These are phyloP conservation scores for Pristionchus arcanus DNA, from an alignment of 2,888 invertebrate genomes.

Conservation along the genomic window DNA sequence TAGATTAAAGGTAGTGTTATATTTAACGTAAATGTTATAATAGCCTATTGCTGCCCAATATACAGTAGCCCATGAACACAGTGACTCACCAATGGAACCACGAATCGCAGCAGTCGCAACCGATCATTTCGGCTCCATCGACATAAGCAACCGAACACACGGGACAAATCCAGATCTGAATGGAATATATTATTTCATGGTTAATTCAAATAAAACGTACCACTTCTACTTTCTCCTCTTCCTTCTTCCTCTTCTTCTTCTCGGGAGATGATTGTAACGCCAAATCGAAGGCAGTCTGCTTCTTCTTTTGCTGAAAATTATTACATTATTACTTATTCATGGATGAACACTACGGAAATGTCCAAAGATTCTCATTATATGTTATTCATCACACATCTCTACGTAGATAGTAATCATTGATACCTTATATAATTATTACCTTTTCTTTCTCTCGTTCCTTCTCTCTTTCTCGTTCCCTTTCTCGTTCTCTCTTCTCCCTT, in stretches of 20 bases:
- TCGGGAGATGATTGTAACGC: neutral
- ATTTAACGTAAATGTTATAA: neutral
- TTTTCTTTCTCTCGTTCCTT: conserved; percentile 47
- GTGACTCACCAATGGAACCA: conserved; percentile 77
- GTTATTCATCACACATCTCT: neutral
- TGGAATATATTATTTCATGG: neutral
- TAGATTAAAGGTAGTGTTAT: neutral
- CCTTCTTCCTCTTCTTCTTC: conserved; percentile 42
- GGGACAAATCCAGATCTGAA: conserved; percentile 77
- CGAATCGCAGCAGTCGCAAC: conserved; percentile 75
- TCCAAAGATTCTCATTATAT: neutral
- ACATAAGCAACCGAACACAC: conserved; percentile 76
- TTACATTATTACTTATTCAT: neutral
- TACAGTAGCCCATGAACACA: neutral
- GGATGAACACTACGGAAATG: neutral
- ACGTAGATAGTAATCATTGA: neutral
- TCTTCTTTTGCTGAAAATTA: conserved; percentile 15
- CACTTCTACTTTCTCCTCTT: conserved; percentile 18
- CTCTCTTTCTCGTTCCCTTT: conserved; percentile 35
- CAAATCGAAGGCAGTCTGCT: conserved; percentile 24
- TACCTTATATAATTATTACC: neutral
- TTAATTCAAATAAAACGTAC: neutral
- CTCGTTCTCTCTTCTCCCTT: conserved; percentile 44
- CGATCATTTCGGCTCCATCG: conserved; percentile 77
- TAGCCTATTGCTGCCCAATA: neutral